A percentile compares a stretch with the other conserved stretches of the same genome.
Evolutionary conservation across 2,888 invertebrate species (phyloP).

Genomic region (Nephrocerus scutellatus): DNA sequence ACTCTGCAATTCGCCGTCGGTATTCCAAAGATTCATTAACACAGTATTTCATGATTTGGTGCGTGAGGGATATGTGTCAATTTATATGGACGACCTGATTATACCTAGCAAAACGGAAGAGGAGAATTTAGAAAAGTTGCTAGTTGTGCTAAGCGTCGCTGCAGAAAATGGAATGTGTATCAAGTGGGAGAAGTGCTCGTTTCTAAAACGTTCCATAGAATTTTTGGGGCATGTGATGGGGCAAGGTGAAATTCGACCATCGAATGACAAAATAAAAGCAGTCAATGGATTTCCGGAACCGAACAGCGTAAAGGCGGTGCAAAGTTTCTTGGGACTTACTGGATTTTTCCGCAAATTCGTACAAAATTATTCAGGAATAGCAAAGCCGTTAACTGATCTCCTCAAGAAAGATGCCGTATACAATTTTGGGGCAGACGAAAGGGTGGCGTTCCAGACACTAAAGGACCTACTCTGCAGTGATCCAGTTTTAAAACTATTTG

Average conservation of each 20-base stretch:
- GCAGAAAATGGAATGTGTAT: slow-evolving; percentile 1
- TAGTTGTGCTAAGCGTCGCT: neutral
- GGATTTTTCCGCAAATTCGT: slow-evolving; percentile 22
- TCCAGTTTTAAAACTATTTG: slow-evolving; percentile 28
- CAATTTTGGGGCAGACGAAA: slow-evolving; percentile 27
- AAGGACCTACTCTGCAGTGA: slow-evolving; percentile 7
- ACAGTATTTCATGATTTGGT: slow-evolving; percentile 9
- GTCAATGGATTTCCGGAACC: slow-evolving; percentile 23
- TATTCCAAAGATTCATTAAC: slow-evolving; percentile 29
- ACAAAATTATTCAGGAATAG: slow-evolving; percentile 12
- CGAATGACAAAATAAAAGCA: slow-evolving; percentile 24
- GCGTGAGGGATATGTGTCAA: slow-evolving; percentile 3
- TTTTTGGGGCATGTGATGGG: slow-evolving; percentile 9
- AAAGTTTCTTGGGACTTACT: slow-evolving; percentile 18
- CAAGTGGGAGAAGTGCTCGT: slow-evolving; percentile 12
- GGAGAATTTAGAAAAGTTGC: slow-evolving; percentile 3
- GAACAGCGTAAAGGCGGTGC: slow-evolving; percentile 13
- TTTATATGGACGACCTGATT: slow-evolving; percentile 28
- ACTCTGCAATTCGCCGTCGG: slow-evolving; percentile 34
- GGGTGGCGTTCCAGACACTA: slow-evolving; percentile 14
- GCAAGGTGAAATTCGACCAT: slow-evolving; percentile 18
- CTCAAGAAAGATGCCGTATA: slow-evolving; percentile 14
- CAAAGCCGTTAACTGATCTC: slow-evolving; percentile 12
- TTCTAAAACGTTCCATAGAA: slow-evolving; percentile 22
- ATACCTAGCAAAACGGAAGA: slow-evolving; percentile 11